Evolutionary conservation across 2,888 invertebrate species (phyloP), one percentile per base, ranked within the genome.

Genomic region (Teinopalpus imperialis): DNA sequence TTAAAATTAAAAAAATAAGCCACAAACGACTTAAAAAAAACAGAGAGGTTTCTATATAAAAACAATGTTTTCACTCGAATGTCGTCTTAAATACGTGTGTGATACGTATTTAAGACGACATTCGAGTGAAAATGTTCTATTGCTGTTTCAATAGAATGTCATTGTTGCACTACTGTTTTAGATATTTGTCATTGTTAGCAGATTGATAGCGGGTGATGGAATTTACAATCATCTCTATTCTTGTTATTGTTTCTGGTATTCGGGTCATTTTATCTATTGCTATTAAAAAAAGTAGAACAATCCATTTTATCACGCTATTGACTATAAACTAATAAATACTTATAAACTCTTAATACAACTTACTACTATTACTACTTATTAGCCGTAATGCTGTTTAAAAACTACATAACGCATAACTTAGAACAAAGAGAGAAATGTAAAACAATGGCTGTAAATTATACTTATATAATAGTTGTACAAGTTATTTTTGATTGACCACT

Each of bases 111-210:
- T 32, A 31, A 32, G 26, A 18, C 16, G 12, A 14, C 26, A 23
- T 10, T 31, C 20, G 7, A 9, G 27, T 27, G 9, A 14, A 32
- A 37, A 31, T 20, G 8, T 45, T 26, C 20, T 14, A 18, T 13
- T 32, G 32, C 37, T 10, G 24, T 39, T 39, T 32, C 23, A 24
- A 8, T 34, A 18, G 12, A 29, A 32, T 13, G 21, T 13, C 13
- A 27, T 45, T 39, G 39, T 44, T 37, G 12, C 18, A 24, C 10
- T 23, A 24, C 9, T 14, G 10, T 21, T 10, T 32, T 14, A 37
- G 23, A 43, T 26, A 32, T 24, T 14, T 27, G 26, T 26, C 14
- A 24, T 14, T 31, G 23, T 41, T 16, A 32, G 13, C 14, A 26
- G 20, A 37, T 12, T 31, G n/a, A 32, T n/a, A 31, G 18, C 8